Percentiles rank a stretch among this genome's conserved stretches.
phyloP scores from a whole-genome alignment of 1,140 invertebrate species.

The Rhagoletis zephyria region DNA sequence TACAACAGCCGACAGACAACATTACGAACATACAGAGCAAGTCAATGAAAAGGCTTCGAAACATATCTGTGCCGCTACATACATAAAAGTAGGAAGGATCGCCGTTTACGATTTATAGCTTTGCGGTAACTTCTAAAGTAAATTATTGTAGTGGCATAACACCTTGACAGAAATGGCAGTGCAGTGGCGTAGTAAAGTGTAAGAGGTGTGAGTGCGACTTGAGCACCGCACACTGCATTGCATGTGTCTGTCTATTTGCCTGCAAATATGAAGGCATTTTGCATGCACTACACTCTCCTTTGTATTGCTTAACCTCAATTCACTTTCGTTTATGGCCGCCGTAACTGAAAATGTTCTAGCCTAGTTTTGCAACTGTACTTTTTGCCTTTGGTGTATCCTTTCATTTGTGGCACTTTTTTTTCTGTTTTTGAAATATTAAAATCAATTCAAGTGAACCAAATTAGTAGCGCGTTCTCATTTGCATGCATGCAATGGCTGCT shows the following conservation, averaged over 20 bases:
- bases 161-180: slow-evolving; percentile 17
- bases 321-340: neutral
- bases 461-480: slow-evolving; percentile 28
- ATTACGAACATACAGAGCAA: neutral
- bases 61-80: too few relatives aligned
- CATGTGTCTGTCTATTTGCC: neutral
- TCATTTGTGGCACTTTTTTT: neutral
- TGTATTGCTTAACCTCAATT: slow-evolving; percentile 43
- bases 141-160: slow-evolving; percentile 49
- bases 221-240: neutral
- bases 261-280: neutral
- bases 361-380: slow-evolving; percentile 25
- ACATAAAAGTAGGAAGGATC: neutral
- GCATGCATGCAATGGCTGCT: slow-evolving; percentile 16
- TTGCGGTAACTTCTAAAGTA: slow-evolving; percentile 42
- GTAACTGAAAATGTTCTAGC: neutral
- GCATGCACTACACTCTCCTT: neutral
- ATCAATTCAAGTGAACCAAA: slow-evolving; percentile 21
- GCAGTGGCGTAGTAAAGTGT: neutral
- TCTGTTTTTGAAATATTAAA: slow-evolving; percentile 25
- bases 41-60: neutral
- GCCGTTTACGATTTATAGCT: slow-evolving; percentile 36
- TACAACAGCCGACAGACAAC: neutral
- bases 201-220: too few relatives aligned
- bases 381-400: neutral